phyloP scores from a whole-genome alignment of 2,113 vertebrate species.

The Microcebus griseorufus region DNA sequence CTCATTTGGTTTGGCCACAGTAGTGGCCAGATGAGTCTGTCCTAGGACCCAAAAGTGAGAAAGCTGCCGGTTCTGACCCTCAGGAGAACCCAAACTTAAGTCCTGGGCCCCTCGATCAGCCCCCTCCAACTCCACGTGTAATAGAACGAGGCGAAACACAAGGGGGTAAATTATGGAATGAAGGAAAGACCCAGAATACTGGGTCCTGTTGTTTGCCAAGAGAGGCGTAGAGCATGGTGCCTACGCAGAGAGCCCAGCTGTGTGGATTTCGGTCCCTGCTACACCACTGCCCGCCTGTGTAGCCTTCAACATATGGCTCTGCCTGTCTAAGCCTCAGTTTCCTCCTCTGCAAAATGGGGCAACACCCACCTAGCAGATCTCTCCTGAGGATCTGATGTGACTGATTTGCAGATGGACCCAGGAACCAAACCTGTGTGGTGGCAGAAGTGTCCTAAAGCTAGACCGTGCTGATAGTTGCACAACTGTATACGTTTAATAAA shows the following conservation, averaged over 20 bases:
- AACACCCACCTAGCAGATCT: background rate
- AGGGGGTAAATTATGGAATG: background rate
- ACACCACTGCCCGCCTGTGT: background rate
- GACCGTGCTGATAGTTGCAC: background rate
- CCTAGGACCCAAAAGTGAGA: background rate
- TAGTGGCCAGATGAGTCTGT: background rate
- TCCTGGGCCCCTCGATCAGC: background rate
- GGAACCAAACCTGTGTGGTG: background rate
- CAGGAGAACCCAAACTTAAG: rapidly evolving
- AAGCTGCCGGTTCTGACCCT: background rate
- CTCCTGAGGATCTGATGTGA: background rate
- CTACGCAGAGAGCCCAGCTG: background rate
- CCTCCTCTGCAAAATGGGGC: background rate
- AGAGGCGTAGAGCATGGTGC: background rate
- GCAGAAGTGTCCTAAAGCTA: background rate
- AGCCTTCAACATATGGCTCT: background rate
- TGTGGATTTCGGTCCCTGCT: background rate
- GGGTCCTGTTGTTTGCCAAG: background rate
- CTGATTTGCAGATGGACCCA: background rate
- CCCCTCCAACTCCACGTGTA: background rate
- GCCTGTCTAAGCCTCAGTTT: background rate
- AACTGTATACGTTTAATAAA: rapidly evolving
- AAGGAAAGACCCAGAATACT: background rate
- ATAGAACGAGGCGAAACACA: background rate
- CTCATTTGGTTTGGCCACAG: background rate